Evolutionary conservation across 2,888 invertebrate genomes (phyloP), one percentile per base, ranked within the genome.

Genomic region (Peribatodes rhomboidaria): DNA sequence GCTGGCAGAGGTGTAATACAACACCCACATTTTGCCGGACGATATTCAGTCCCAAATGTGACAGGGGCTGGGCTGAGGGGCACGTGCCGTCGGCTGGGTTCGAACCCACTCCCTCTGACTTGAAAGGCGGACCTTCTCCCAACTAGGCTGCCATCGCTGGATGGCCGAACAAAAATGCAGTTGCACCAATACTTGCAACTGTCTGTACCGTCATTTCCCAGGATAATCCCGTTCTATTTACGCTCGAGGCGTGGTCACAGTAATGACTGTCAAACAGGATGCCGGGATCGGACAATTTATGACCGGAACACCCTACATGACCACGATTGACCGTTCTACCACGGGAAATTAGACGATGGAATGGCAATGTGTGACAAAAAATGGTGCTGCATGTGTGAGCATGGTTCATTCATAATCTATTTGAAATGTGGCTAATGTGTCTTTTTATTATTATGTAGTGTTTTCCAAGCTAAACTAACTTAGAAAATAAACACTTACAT

Each of bases 241-340:
- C 79, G 79, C 71, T 69, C 68, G 67, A 69, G 84, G 80, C 80
- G 80, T 77, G 79, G 82, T 80, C 81, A 81, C 85, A 83, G 86
- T 85, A 88, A 86, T 85, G 82, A 75, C 83, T 82, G 85, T 84
- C 82, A 76, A 76, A 80, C 87, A 84, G 89, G 88, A 87, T 85
- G 88, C 79, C 74, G 75, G 79, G 78, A 78, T 56, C 65, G 71
- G 82, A 82, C 88, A 86, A 88, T 90, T 90, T 90, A 91, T 74
- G 85, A 85, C 90, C 90, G 90, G 91, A 91, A 88, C 87, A 75
- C 70, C 72, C 47, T 46, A 18, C 56, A 47, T 44, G 49, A 41
- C 57, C 52, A 42, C 49, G 56, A 65, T 60, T 65, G 65, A 60
- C 65, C 65, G 41, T 27, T 47, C 42, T 50, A 10, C 14, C 27